Conservation (phyloP, 2,113 vertebrate genomes). For the Orientallactaga bullata region DNA sequence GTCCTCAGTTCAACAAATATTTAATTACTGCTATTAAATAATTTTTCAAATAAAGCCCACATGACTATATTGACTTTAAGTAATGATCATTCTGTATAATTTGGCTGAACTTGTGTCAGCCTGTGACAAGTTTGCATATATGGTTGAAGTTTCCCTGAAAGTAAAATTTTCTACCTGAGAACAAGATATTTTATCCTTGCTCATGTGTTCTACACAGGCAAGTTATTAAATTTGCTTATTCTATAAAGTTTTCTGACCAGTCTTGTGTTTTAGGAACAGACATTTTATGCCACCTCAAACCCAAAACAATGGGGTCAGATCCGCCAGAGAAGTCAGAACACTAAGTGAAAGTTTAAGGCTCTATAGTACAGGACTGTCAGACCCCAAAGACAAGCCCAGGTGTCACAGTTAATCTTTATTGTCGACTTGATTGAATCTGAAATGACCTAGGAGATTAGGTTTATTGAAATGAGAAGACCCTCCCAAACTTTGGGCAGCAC, state of each 20-base stretch:
- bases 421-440: too few relatives aligned
- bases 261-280: background rate
- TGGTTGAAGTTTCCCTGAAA: background rate
- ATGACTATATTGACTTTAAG: background rate
- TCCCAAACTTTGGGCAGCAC: too few relatives aligned
- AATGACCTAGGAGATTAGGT: too few relatives aligned
- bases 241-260: background rate
- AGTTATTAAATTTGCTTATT: background rate
- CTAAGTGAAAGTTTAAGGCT: background rate
- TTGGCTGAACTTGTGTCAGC: background rate
- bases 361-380: background rate
- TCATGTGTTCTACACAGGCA: background rate
- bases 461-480: too few relatives aligned
- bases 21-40: background rate
- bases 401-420: too few relatives aligned
- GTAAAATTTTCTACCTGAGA: background rate
- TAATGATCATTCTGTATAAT: background rate
- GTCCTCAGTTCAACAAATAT: background rate
- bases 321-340: background rate
- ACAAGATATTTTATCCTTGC: background rate
- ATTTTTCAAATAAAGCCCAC: conserved; percentile 1
- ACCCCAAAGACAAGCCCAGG: background rate
- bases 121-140: background rate
- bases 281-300: background rate
- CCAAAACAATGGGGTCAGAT: background rate